A percentile compares a stretch with the other conserved stretches of the same genome.
These are phyloP conservation scores for Antheraea mylitta DNA, from an alignment of 1,140 invertebrate species.

Conservation along the genomic window DNA sequence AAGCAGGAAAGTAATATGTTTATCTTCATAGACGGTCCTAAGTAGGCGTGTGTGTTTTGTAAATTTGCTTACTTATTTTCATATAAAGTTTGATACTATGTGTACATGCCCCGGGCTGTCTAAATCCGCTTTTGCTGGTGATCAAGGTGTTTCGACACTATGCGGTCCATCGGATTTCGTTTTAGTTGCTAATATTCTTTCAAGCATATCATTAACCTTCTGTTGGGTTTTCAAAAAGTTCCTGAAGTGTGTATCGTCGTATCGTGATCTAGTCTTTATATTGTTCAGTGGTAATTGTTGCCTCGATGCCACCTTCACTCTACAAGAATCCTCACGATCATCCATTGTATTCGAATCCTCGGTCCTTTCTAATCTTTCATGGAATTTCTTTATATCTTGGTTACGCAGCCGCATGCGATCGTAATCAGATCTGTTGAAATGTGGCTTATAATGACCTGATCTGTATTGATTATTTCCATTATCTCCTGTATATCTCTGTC, in stretches of 20 bases:
- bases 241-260: constrained; percentile 53
- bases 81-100: too few relatives aligned
- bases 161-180: constrained; percentile 22
- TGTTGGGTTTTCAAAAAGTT: constrained; percentile 64
- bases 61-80: too few relatives aligned
- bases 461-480: neutral
- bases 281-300: constrained; percentile 41
- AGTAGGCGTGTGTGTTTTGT: too few relatives aligned
- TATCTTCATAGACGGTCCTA: too few relatives aligned
- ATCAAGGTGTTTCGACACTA: constrained; percentile 46
- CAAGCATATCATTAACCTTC: constrained; percentile 64
- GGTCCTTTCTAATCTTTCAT: constrained; percentile 48
- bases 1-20: too few relatives aligned
- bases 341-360: constrained; percentile 22
- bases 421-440: constrained; percentile 6
- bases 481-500: neutral
- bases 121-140: neutral
- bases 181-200: constrained; percentile 50
- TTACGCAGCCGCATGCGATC: neutral
- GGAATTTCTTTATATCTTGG: constrained; percentile 34
- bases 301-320: constrained; percentile 37
- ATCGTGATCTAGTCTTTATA: constrained; percentile 32
- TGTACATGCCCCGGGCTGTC: too few relatives aligned
- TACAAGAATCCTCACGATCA: constrained; percentile 32
- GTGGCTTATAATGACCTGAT: neutral